These are phyloP conservation scores for Cyclura pinguis DNA, from an alignment of 2,797 vertebrate genomes.

Conservation along the genomic window DNA sequence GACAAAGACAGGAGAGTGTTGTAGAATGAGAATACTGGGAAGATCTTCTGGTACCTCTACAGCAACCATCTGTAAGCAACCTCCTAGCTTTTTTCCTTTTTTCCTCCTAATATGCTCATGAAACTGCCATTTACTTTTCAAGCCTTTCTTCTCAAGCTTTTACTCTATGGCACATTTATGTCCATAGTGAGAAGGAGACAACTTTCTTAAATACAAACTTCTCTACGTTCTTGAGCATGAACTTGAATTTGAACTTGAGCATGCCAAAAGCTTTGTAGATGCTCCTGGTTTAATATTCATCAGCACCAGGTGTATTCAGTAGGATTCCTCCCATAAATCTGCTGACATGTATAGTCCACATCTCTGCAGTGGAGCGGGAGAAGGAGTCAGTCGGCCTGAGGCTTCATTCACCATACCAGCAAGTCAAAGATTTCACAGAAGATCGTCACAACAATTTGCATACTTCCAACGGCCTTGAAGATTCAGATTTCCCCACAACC, in stretches of 20 bases:
- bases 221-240: not conserved
- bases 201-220: constrained; percentile 36
- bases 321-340: constrained; percentile 53
- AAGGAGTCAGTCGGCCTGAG: not conserved
- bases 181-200: constrained; percentile 23
- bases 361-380: constrained; percentile 34
- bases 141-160: not conserved
- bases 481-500: not conserved
- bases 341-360: constrained; percentile 33
- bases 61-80: not conserved
- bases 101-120: not conserved
- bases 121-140: not conserved
- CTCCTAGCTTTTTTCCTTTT: not conserved
- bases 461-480: constrained; percentile 26
- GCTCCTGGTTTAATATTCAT: constrained; percentile 21
- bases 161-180: not conserved
- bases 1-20: not conserved
- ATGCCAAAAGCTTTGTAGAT: constrained; percentile 44
- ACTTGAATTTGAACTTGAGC: constrained; percentile 12
- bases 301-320: constrained; percentile 46
- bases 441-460: constrained; percentile 38
- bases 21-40: not conserved
- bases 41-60: not conserved
- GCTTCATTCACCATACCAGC: constrained; percentile 35
- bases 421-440: constrained; percentile 52